phyloP scores from a whole-genome alignment of 2,797 vertebrate species.

The Avahi laniger region DNA sequence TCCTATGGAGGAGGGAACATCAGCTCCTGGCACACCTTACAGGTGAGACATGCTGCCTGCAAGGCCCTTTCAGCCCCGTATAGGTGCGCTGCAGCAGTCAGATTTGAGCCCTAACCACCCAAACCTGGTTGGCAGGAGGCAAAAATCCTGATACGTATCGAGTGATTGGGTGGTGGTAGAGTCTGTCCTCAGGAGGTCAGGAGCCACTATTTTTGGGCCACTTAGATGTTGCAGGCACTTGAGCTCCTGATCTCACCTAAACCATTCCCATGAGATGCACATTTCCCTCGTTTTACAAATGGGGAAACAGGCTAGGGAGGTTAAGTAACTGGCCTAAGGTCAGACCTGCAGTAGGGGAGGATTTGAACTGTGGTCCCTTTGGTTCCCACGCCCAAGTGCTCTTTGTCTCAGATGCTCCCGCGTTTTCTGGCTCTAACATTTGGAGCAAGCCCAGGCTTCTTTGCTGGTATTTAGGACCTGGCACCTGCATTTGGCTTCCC shows the following conservation, averaged over 20 bases:
- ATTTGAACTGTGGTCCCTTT: neutral
- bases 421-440: neutral
- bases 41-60: slow-evolving; percentile 83
- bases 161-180: rapidly evolving
- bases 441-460: neutral
- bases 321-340: neutral
- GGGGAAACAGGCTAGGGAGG: neutral
- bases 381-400: neutral
- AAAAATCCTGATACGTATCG: neutral
- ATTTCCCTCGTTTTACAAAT: neutral
- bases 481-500: neutral
- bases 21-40: slow-evolving; percentile 85
- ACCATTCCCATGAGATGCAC: neutral
- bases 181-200: neutral
- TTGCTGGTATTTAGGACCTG: neutral
- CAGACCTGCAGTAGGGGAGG: neutral
- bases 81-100: neutral
- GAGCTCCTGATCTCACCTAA: neutral
- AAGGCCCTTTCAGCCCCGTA: neutral
- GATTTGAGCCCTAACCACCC: neutral
- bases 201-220: neutral
- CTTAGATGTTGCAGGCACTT: neutral
- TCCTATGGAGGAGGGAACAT: slow-evolving; percentile 87
- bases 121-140: neutral
- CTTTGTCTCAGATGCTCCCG: neutral